Percentiles rank a stretch among this genome's conserved stretches.
These are phyloP conservation scores for Apamea anceps DNA, from an alignment of 2,888 invertebrate genomes.

Conservation along the genomic window DNA sequence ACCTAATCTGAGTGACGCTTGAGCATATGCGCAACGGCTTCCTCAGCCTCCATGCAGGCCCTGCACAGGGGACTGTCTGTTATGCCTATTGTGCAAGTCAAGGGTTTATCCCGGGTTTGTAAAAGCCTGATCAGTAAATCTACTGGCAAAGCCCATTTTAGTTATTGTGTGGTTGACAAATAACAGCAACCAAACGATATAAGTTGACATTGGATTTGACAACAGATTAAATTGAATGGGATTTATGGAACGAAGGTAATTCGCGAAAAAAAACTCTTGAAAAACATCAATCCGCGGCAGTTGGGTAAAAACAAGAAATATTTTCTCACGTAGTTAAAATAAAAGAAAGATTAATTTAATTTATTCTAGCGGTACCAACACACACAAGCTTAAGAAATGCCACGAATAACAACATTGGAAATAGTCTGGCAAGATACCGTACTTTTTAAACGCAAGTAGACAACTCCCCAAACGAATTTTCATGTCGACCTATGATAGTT, in stretches of 20 bases:
- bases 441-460: not conserved
- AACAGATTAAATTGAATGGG: not conserved
- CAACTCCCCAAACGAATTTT: constrained; percentile 18
- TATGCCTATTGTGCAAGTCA: too few relatives aligned
- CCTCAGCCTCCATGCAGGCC: too few relatives aligned
- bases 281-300: too few relatives aligned
- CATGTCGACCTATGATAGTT: not conserved
- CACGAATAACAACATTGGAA: not conserved
- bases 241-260: not conserved
- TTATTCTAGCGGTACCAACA: constrained; percentile 1
- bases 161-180: too few relatives aligned
- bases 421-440: not conserved
- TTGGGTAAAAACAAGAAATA: not conserved
- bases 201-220: not conserved
- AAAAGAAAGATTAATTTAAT: not conserved
- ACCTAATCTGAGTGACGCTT: too few relatives aligned
- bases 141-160: too few relatives aligned
- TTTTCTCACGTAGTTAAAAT: not conserved
- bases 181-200: too few relatives aligned
- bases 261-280: too few relatives aligned
- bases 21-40: too few relatives aligned
- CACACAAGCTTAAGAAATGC: not conserved
- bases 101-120: too few relatives aligned
- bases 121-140: too few relatives aligned
- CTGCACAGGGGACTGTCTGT: too few relatives aligned